Evolutionary conservation across 1,140 invertebrate species (phyloP).

Genomic region (Drosophila pseudoobscura): DNA sequence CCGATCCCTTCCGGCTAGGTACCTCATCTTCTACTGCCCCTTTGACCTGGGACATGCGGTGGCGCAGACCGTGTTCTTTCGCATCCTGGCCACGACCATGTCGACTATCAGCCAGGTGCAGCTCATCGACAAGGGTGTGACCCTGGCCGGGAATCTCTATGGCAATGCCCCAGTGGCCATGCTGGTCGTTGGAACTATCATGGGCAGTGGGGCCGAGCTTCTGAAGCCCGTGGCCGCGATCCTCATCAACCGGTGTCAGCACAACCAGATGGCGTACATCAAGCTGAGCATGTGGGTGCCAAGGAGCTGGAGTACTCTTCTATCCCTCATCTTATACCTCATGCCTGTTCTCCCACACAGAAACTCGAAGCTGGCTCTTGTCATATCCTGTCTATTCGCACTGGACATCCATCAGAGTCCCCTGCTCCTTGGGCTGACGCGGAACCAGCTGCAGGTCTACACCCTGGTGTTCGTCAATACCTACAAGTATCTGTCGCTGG

Average conservation of each 20-base stretch:
- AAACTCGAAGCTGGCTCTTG: slow-evolving; percentile 59
- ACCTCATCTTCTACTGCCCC: slow-evolving; percentile 62
- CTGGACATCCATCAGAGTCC: slow-evolving; percentile 29
- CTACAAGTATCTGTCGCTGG: slow-evolving; percentile 47
- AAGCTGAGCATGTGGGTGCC: slow-evolving; percentile 61
- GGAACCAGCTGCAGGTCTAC: slow-evolving; percentile 36
- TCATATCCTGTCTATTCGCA: slow-evolving; percentile 36
- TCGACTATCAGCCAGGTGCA: slow-evolving; percentile 58
- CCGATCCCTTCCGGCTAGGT: slow-evolving; percentile 18
- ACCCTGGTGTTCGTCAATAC: slow-evolving; percentile 33
- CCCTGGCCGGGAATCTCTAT: slow-evolving; percentile 38
- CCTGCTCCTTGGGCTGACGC: slow-evolving; percentile 20
- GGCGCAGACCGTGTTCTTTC: slow-evolving; percentile 31
- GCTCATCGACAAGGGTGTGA: slow-evolving; percentile 54
- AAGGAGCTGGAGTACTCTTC: not conserved
- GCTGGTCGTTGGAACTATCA: slow-evolving; percentile 56
- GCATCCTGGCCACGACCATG: slow-evolving; percentile 45
- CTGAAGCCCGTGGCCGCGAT: slow-evolving; percentile 57
- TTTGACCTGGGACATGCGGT: slow-evolving; percentile 40
- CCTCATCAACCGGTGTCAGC: slow-evolving; percentile 60
- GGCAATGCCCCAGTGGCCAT: slow-evolving; percentile 54
- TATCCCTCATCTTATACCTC: not conserved
- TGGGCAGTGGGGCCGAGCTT: slow-evolving; percentile 65
- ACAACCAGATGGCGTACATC: slow-evolving; percentile 37
- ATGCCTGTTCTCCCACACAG: slow-evolving; percentile 11